phyloP scores from a whole-genome alignment of 2,888 invertebrate genomes.

The Nomada fucata region DNA sequence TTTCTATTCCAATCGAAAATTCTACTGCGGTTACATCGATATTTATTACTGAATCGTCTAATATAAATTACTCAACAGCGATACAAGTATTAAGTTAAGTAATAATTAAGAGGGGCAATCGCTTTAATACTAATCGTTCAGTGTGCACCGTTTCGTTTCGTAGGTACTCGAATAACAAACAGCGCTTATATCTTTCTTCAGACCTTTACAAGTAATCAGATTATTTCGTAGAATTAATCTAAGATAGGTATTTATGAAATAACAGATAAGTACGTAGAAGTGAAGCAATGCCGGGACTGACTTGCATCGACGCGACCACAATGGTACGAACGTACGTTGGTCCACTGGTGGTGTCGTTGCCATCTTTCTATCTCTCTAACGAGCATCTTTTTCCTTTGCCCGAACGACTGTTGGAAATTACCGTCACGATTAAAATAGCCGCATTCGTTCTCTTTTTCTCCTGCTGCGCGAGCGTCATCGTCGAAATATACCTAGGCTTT shows the following conservation, averaged over 20 bases:
- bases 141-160: conserved; percentile 24
- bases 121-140: conserved; percentile 23
- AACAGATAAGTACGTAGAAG: conserved; percentile 31
- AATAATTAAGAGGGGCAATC: conserved; percentile 28
- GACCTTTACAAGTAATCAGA: conserved; percentile 4
- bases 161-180: conserved; percentile 11
- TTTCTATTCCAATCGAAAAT: background rate
- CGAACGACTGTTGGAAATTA: conserved; percentile 16
- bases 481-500: conserved; percentile 22
- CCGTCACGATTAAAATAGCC: conserved; percentile 5
- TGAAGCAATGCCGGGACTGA: conserved; percentile 41
- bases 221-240: conserved; percentile 12
- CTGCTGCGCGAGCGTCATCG: conserved; percentile 5
- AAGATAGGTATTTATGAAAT: conserved; percentile 53
- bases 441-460: background rate
- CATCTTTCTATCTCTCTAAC: background rate
- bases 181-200: conserved; percentile 11
- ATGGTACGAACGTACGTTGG: conserved; percentile 9
- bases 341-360: conserved; percentile 7
- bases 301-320: conserved; percentile 13
- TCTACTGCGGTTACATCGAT: background rate
- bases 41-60: background rate
- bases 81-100: conserved; percentile 38
- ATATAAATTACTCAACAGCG: conserved; percentile 39
- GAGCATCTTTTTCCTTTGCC: background rate